Conservation (phyloP, 2,888 invertebrate species). For the Julus scanicus region DNA sequence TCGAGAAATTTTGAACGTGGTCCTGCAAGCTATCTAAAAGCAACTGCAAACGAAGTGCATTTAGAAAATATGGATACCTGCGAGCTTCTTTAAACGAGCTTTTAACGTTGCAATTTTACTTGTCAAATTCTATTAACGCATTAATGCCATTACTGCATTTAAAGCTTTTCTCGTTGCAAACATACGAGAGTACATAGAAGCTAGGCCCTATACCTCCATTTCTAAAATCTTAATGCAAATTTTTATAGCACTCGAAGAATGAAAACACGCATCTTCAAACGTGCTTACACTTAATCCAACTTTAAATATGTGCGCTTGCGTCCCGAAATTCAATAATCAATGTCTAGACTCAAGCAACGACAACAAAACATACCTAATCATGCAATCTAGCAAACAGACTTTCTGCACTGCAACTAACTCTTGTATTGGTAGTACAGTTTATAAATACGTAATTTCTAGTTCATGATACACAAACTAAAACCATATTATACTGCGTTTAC, state of each 20-base stretch:
- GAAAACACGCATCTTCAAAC: neutral
- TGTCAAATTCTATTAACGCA: neutral
- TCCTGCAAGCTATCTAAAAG: neutral
- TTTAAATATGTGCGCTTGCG: neutral
- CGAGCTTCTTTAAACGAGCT: neutral
- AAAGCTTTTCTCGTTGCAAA: neutral
- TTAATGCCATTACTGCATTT: conserved; percentile 15
- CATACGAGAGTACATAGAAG: neutral
- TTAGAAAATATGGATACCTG: conserved; percentile 4
- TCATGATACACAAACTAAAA: too few relatives aligned
- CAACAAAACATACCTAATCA: neutral
- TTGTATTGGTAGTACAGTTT: too few relatives aligned
- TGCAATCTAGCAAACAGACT: neutral
- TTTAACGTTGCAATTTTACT: neutral
- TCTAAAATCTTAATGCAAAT: conserved; percentile 4
- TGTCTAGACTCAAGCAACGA: neutral
- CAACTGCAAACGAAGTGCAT: neutral
- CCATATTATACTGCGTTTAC: too few relatives aligned
- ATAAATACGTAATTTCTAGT: too few relatives aligned
- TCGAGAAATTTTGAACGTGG: neutral
- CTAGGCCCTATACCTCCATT: neutral
- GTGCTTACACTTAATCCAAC: conserved; percentile 23
- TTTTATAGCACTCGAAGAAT: neutral
- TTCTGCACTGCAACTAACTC: too few relatives aligned
- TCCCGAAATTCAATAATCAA: neutral